Conservation (phyloP, 2,888 invertebrate genomes). For the Gonocerus acuteangulatus region DNA sequence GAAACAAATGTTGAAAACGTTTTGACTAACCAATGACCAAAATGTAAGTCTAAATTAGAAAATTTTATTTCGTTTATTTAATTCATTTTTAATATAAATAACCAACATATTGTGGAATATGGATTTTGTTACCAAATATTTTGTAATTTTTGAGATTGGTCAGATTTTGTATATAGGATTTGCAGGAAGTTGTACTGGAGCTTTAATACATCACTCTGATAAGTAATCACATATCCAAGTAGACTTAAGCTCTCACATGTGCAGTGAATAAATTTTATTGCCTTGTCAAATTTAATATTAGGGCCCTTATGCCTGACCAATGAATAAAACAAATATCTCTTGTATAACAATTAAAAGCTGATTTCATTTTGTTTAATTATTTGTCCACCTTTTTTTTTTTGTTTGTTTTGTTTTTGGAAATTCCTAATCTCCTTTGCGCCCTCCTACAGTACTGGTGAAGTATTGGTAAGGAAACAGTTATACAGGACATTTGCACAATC, state of each 20-base stretch:
- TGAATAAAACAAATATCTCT: conserved; percentile 13
- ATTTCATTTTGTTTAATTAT: conserved; percentile 33
- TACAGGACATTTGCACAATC: too few relatives aligned
- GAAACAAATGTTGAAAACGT: not conserved
- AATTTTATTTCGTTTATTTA: not conserved
- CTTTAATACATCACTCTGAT: conserved; percentile 30
- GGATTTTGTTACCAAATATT: not conserved
- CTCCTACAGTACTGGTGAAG: too few relatives aligned
- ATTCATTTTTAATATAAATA: not conserved
- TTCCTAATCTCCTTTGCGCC: too few relatives aligned
- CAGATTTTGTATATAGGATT: conserved; percentile 8
- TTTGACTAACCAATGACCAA: not conserved
- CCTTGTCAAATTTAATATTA: conserved; percentile 30
- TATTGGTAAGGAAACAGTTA: too few relatives aligned
- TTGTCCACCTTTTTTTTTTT: conserved; percentile 14
- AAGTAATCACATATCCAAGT: conserved; percentile 35
- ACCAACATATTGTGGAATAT: too few relatives aligned
- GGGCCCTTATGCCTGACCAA: conserved; percentile 34
- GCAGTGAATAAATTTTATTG: conserved; percentile 21
- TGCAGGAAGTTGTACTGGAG: conserved; percentile 1
- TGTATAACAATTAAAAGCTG: conserved; percentile 34
- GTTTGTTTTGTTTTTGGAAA: too few relatives aligned
- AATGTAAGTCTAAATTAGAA: not conserved
- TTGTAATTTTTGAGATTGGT: conserved; percentile 3
- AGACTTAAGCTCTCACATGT: conserved; percentile 19